Conservation (phyloP, 1,140 invertebrate species). For the Leucophenga varia region DNA sequence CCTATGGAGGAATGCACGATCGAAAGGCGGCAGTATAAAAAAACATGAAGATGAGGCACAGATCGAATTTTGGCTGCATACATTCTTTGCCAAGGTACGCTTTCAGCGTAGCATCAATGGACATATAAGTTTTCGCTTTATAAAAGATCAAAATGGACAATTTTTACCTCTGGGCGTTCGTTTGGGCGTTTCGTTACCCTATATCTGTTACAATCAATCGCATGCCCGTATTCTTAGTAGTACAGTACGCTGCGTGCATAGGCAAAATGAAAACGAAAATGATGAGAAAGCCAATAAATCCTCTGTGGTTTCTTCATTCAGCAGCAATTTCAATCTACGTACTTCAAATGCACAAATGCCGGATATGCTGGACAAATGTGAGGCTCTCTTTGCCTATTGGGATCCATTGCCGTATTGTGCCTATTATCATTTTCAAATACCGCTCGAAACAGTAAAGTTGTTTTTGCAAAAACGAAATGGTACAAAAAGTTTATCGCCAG, state of each 20-base stretch:
- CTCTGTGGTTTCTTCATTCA: too few relatives aligned
- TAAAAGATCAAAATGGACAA: slow-evolving; percentile 59
- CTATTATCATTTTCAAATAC: slow-evolving; percentile 77
- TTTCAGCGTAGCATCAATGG: slow-evolving; percentile 67
- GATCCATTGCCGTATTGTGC: slow-evolving; percentile 81
- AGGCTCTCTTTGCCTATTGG: slow-evolving; percentile 77
- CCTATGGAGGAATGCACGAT: slow-evolving; percentile 10
- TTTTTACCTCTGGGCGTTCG: slow-evolving; percentile 67
- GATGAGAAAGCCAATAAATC: too few relatives aligned
- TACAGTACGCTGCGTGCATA: slow-evolving; percentile 48
- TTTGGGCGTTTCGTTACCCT: slow-evolving; percentile 74
- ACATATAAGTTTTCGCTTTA: slow-evolving; percentile 74
- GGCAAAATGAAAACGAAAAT: too few relatives aligned
- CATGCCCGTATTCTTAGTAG: slow-evolving; percentile 66
- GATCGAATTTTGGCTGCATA: slow-evolving; percentile 70
- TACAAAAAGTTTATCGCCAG: slow-evolving; percentile 50
- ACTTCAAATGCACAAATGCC: slow-evolving; percentile 48
- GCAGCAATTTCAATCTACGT: slow-evolving; percentile 57
- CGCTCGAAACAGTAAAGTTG: slow-evolving; percentile 63
- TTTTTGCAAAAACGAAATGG: slow-evolving; percentile 51
- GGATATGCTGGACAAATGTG: slow-evolving; percentile 68
- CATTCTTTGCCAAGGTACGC: slow-evolving; percentile 67
- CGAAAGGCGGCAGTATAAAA: background rate
- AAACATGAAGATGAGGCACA: slow-evolving; percentile 65
- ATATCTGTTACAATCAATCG: slow-evolving; percentile 71